These are phyloP conservation scores for Danionella dracula DNA, from an alignment of 2,797 vertebrate genomes.

Conservation along the genomic window DNA sequence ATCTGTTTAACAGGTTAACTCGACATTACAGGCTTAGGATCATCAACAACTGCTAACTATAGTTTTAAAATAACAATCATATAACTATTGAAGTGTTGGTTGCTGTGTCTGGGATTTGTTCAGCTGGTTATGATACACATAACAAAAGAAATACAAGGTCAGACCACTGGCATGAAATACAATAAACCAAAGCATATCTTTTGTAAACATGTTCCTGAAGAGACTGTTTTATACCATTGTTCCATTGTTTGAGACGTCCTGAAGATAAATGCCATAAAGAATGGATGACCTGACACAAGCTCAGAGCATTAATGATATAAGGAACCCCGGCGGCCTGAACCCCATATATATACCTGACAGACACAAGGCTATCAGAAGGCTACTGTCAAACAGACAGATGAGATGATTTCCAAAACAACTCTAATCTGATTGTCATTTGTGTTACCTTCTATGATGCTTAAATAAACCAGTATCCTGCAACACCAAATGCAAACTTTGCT, in stretches of 20 bases:
- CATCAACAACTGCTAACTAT: neutral
- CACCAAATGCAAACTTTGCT: neutral
- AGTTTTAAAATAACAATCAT: neutral
- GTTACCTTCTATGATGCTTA: neutral
- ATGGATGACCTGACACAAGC: slow-evolving; percentile 95
- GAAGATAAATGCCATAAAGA: slow-evolving; percentile 93
- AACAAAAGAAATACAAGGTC: neutral
- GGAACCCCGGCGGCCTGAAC: slow-evolving; percentile 87
- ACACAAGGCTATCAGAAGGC: slow-evolving; percentile 33
- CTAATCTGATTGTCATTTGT: neutral
- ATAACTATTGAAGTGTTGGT: neutral
- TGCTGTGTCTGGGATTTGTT: too few species aligned
- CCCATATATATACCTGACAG: slow-evolving; percentile 93
- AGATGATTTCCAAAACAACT: slow-evolving; percentile 75
- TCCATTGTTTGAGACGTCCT: slow-evolving; percentile 68
- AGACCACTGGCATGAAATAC: neutral
- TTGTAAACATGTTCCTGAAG: neutral
- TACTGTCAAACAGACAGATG: slow-evolving; percentile 23
- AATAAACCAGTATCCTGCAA: neutral
- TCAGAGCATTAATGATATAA: slow-evolving; percentile 97
- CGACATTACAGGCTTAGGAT: slow-evolving; percentile 13
- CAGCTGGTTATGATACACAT: neutral
- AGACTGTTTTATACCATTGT: slow-evolving; percentile 6
- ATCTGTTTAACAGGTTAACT: slow-evolving; percentile 76
- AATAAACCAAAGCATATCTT: neutral